Percentiles rank a stretch among this genome's conserved stretches.
phyloP scores from a whole-genome alignment of 2,113 vertebrate genomes.

The Oryzias woworae region DNA sequence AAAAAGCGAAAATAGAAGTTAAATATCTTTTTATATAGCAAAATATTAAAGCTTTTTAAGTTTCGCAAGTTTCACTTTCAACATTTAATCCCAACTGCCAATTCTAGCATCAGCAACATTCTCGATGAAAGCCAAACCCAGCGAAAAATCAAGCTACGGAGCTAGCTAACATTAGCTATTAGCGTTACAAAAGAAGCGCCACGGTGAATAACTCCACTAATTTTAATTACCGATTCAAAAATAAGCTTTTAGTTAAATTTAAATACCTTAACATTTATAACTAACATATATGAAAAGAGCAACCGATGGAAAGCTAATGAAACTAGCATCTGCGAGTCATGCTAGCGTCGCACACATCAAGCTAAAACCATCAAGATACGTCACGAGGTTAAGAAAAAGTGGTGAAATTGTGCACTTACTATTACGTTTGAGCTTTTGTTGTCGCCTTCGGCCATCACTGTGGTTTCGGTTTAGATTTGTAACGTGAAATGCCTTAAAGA shows the following conservation, averaged over 20 bases:
- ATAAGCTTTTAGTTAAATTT: background rate
- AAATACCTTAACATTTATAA: background rate
- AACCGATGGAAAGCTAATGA: background rate
- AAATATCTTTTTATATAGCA: too few species aligned
- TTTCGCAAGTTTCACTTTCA: too few species aligned
- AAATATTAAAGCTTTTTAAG: background rate
- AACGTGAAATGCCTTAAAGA: background rate
- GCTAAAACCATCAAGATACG: background rate
- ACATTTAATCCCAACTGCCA: too few species aligned
- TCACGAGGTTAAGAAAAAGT: background rate
- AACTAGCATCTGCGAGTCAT: conserved; percentile 1
- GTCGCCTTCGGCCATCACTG: conserved; percentile 75
- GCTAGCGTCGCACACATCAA: conserved; percentile 29
- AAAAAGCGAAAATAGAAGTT: too few species aligned
- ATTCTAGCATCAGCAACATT: background rate
- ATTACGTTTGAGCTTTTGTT: conserved; percentile 78
- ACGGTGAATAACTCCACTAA: background rate
- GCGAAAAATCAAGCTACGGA: background rate
- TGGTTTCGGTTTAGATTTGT: background rate
- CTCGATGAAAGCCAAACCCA: background rate
- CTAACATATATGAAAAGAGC: background rate
- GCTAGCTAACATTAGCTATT: background rate
- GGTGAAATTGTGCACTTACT: conserved; percentile 52
- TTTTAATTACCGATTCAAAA: too few species aligned
- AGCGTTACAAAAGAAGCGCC: background rate